Evolutionary conservation across 2,888 invertebrate species (phyloP), one percentile per base, ranked within the genome.

Genomic region (Brenthis ino): DNA sequence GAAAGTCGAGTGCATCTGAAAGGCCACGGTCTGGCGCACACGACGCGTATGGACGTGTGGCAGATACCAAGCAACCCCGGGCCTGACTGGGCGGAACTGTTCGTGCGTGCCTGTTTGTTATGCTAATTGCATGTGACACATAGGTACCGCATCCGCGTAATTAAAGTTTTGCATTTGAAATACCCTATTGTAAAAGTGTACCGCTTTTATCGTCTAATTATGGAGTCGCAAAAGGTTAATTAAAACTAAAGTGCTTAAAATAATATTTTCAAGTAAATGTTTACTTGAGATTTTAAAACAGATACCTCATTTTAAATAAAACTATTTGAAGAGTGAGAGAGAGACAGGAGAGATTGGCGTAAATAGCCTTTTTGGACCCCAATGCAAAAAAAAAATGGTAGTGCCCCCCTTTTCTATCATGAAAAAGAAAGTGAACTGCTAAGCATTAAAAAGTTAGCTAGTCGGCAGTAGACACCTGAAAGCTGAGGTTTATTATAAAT

Each of bases 1-100:
- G 80, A 83, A 79, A 77, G 77, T 76, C 70, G 75, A 72, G 82
- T 82, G 85, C 83, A 81, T 80, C 79, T 81, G 82, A 81, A 84
- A 81, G 79, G 74, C 69, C 78, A 89, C 86, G 88, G 91, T 92
- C 91, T 92, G 74, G 89, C 76, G 87, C 81, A 74, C 87, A 87
- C 85, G 82, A 68, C 78, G 75, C 71, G 70, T 75, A 68, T 80
- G 83, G 79, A 90, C 90, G 91, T 90, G 91, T 84, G 80, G 81
- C 80, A 78, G 85, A 83, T 90, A 86, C 87, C 83, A 87, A 88
- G 82, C 80, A 79, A 79, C 78, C 79, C 77, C 68, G 64, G 50
- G 70, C 11, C 37, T 57, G 68, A 63, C 71, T 57, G 54, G 63
- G 68, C 61, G 66, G 69, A 74, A 71, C 73, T 66, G 72, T 65